phyloP scores from a whole-genome alignment of 2,888 invertebrate species.

The Cyclophora albipunctata region DNA sequence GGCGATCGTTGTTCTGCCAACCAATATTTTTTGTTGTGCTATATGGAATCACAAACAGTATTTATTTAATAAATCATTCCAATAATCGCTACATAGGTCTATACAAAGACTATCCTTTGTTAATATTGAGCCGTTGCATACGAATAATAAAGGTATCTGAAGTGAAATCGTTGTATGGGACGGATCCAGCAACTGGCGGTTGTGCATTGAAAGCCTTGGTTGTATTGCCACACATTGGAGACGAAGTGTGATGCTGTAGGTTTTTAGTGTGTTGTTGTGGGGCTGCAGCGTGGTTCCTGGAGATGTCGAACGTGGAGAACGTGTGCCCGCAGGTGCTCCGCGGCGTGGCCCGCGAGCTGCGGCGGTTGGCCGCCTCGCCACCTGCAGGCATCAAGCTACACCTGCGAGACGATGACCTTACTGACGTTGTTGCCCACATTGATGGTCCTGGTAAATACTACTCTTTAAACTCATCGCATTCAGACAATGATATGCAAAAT shows the following conservation, averaged over 20 bases:
- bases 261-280: not conserved
- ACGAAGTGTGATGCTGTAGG: not conserved
- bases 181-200: not conserved
- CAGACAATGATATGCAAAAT: too few species aligned
- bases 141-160: not conserved
- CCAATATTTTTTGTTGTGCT: too few species aligned
- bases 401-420: constrained; percentile 94
- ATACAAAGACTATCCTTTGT: not conserved
- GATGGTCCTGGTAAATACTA: constrained; percentile 82
- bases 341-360: constrained; percentile 91
- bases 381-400: constrained; percentile 94
- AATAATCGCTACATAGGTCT: too few species aligned
- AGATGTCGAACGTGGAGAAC: constrained; percentile 94
- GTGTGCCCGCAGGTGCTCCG: constrained; percentile 94
- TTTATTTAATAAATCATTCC: too few species aligned
- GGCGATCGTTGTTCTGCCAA: too few species aligned
- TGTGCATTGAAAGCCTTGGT: not conserved
- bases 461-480: not conserved
- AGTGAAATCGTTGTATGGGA: not conserved
- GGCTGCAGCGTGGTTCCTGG: constrained; percentile 2
- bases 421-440: constrained; percentile 93
- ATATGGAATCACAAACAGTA: too few species aligned
- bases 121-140: not conserved
- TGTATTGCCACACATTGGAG: not conserved
- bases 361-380: constrained; percentile 85